Base-by-base conservation (phyloP, 1,140 invertebrate genomes). In the Brachionus koreanus region DNA sequence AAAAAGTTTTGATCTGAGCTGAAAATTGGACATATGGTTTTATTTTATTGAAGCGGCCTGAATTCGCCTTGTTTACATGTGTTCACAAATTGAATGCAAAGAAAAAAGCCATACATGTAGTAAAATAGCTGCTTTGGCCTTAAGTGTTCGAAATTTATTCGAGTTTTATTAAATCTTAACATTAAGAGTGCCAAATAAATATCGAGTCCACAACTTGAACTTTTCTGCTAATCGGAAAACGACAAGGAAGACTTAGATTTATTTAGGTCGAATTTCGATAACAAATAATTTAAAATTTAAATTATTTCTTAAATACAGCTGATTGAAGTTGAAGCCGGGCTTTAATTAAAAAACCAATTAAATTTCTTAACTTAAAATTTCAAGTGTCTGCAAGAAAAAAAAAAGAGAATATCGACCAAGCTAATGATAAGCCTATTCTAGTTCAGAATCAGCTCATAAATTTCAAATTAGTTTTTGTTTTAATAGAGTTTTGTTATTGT, bases 321-420 rank as follows among this genome's bases (percentile, higher is more conserved):
- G 63, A 65, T 65, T 65, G 25, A n/a, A 46, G 29, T 57, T 57
- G 43, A 49, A 49, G 43, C 43, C 57, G 25, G 25, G 33, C 25
- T 65, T 65, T 65, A 65, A 65, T 33, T 33, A 65, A 65, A 65
- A 65, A 65, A 65, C 63, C 63, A 65, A 65, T 65, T 65, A 65
- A 65, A 65, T 33, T 37, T 65, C 29, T n/a, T 33, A 65, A 33
- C 33, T 65, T 33, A 23, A 29, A 29, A 33, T 65, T 65, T 65
- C 25, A 65, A 65, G 63, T 65, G 63, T 65, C 63, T 65, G 63
- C 10, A 46, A n/a, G n/a, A n/a, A n/a, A 10, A 37, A 33, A 65
- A 63, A 37, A 12, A 3, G 33, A 65, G n/a, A 35, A 57, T 19
- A 57, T 57, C 49, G 49, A 57, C 49, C 49, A 57, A 65, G n/a